Conservation (phyloP, 2,797 vertebrate species). For the Esox masquinongy region DNA sequence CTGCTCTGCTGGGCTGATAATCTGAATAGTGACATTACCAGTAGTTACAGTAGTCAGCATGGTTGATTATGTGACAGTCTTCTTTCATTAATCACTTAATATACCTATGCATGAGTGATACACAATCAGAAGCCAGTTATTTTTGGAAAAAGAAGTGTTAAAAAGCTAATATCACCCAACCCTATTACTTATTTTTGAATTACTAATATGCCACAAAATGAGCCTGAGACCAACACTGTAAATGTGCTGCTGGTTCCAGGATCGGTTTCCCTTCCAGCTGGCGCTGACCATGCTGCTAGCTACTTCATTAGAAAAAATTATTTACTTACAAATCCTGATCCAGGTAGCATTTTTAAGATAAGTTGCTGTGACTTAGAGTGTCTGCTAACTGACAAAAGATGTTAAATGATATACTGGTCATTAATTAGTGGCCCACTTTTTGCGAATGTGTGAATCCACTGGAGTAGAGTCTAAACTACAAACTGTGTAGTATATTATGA, state of each 20-base stretch:
- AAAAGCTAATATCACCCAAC: not conserved
- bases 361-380: too few relatives aligned
- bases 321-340: too few relatives aligned
- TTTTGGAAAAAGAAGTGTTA: not conserved
- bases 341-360: too few relatives aligned
- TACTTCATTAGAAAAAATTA: too few relatives aligned
- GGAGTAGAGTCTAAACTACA: not conserved
- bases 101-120: not conserved
- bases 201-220: not conserved
- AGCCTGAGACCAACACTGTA: not conserved
- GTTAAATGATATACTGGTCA: too few relatives aligned
- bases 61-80: constrained; percentile 8
- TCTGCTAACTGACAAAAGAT: too few relatives aligned
- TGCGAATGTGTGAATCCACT: not conserved
- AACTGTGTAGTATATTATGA: not conserved
- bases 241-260: not conserved
- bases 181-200: not conserved
- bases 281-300: too few relatives aligned
- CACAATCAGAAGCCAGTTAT: not conserved
- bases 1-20: not conserved
- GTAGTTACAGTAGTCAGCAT: not conserved
- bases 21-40: not conserved
- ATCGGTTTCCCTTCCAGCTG: too few relatives aligned
- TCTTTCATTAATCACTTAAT: constrained; percentile 4
- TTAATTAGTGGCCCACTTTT: not conserved